Conservation (phyloP, 2,888 invertebrate species). For the Agrotis clavis region DNA sequence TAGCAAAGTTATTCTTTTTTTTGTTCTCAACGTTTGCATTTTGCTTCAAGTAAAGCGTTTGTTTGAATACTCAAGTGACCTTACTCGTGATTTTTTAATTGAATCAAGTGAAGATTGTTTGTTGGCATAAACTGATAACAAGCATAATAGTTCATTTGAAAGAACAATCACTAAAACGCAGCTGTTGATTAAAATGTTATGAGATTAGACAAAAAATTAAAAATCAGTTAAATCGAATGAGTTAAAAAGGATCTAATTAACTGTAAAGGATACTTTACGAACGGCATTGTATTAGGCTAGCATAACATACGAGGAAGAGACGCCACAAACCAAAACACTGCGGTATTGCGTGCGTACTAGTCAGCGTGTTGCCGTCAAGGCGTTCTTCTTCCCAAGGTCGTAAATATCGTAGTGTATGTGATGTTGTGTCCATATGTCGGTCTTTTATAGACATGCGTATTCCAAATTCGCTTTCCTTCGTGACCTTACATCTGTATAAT, state of each 20-base stretch:
- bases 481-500: conserved; percentile 47
- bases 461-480: conserved; percentile 48
- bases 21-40: conserved; percentile 9
- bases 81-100: conserved; percentile 6
- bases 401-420: conserved; percentile 52
- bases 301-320: conserved; percentile 56
- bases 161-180: background rate
- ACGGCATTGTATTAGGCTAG: conserved; percentile 51
- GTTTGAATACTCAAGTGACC: conserved; percentile 17
- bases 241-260: conserved; percentile 32
- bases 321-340: conserved; percentile 47
- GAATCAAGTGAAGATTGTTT: background rate
- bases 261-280: conserved; percentile 34
- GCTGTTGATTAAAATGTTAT: background rate
- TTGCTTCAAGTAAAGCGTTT: conserved; percentile 21
- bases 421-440: conserved; percentile 43
- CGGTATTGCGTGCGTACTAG: conserved; percentile 58
- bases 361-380: conserved; percentile 63
- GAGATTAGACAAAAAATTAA: background rate
- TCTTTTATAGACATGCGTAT: conserved; percentile 48
- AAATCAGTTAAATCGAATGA: background rate
- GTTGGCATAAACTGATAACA: background rate
- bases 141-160: background rate
- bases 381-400: conserved; percentile 67
- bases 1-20: conserved; percentile 30